A percentile compares a stretch with the other conserved stretches of the same genome.
These are phyloP conservation scores for Holacanthella duospinosa DNA, from an alignment of 2,888 invertebrate genomes.

Conservation along the genomic window DNA sequence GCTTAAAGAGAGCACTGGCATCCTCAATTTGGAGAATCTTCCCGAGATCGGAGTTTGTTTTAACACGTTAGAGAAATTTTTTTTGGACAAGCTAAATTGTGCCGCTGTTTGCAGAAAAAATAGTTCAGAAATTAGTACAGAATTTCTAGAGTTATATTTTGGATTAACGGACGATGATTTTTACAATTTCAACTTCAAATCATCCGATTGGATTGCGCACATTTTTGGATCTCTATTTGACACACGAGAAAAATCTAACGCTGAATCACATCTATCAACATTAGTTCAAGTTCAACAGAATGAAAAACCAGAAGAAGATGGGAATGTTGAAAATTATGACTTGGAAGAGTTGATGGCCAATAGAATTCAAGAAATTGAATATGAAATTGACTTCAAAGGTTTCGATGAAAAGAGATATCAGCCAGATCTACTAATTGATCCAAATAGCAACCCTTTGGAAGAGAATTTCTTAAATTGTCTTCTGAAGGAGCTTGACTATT, in stretches of 20 bases:
- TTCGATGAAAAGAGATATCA: no score
- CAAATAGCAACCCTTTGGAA: no score
- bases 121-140: no score
- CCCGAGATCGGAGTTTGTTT: no score
- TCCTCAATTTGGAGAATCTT: background rate
- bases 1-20: background rate
- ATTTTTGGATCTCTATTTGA: background rate
- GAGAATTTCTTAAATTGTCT: no score
- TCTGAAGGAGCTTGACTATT: no score
- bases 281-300: background rate
- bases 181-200: background rate
- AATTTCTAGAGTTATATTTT: no score
- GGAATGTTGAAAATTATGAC: conserved; percentile 29
- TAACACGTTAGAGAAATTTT: background rate
- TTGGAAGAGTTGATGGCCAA: conserved; percentile 24
- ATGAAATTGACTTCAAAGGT: background rate
- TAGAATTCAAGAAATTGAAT: conserved; percentile 22
- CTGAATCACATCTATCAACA: background rate
- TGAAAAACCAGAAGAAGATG: conserved; percentile 10
- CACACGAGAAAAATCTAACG: background rate
- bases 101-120: background rate
- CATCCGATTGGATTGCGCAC: background rate
- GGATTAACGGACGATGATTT: background rate
- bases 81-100: background rate
- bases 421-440: no score